Base-by-base conservation (phyloP, 2,888 invertebrate species). In the Cancer borealis region DNA sequence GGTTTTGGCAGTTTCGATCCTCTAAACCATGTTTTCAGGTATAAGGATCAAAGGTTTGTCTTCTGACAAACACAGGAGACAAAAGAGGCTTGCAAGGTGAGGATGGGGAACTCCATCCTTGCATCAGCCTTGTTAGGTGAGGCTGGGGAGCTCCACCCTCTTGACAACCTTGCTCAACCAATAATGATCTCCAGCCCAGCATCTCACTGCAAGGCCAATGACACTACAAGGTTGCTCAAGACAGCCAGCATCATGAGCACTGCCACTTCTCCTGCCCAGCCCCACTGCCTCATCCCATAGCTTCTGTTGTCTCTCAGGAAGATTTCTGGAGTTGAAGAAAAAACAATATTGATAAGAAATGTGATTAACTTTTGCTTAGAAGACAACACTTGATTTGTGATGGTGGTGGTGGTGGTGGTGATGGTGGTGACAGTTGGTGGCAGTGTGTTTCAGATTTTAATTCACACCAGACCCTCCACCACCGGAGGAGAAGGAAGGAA, bases 131-230 rank as follows among this genome's bases (percentile, higher is more conserved):
- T 73, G 66, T 66, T 39, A 92, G 39, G 84, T 84, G 84, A 84
- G 84, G 84, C 39, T 30, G 39, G 84, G 73, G 84, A 10, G 60
- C 73, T 91, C 84, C 84, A 39, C 84, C 84, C 84, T 84, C 84
- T 30, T n/a, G 39, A 90, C 84, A 93, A 88, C 91, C 93, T 89
- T 93, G 94, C 94, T 92, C 94, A 92, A 92, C 88, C 54, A 46
- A 84, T 30, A 84, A 92, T 94, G 94, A 94, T 94, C 94, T 94
- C 88, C 39, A 47, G 73, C 92, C 84, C 88, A 91, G 91, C 93
- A 91, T 88, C 49, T 93, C 73, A 89, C 87, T 88, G 92, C 88
- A 90, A 90, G 90, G 84, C 60, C 39, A 45, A 92, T 49, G 88
- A 79, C 54, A 66, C 66, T n/a, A 89, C 88, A 91, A 84, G 93